Conservation (phyloP, 2,888 invertebrate genomes). For the Dermolepida albohirtum region DNA sequence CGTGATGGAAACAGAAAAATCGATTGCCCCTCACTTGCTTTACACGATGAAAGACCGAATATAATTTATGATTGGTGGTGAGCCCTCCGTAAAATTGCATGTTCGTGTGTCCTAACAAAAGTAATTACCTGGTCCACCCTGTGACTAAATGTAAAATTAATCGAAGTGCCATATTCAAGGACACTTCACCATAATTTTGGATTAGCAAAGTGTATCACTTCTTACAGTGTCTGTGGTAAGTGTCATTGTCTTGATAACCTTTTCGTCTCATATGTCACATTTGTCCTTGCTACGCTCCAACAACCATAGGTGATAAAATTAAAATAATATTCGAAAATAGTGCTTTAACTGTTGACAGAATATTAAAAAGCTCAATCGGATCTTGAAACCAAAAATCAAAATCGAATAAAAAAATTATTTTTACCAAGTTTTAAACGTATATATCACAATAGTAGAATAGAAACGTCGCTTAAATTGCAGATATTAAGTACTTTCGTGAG, state of each 20-base stretch:
- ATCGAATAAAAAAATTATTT: too few relatives aligned
- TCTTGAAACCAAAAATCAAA: too few relatives aligned
- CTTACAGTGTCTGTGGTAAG: constrained; percentile 46
- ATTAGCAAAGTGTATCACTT: constrained; percentile 45
- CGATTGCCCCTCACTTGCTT: not conserved
- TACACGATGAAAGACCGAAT: constrained; percentile 8
- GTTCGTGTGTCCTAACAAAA: not conserved
- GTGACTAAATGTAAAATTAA: constrained; percentile 36
- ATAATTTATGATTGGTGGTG: constrained; percentile 6
- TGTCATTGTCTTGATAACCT: constrained; percentile 43
- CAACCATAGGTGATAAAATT: too few relatives aligned
- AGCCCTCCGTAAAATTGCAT: constrained; percentile 17
- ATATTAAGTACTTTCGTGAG: too few relatives aligned
- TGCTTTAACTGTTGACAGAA: too few relatives aligned
- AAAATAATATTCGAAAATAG: too few relatives aligned
- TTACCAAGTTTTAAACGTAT: too few relatives aligned
- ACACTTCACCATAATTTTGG: constrained; percentile 44
- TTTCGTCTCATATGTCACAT: not conserved
- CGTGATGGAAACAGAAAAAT: constrained; percentile 16
- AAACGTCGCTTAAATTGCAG: too few relatives aligned
- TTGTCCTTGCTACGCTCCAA: not conserved
- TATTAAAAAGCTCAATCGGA: too few relatives aligned
- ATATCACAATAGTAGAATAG: too few relatives aligned
- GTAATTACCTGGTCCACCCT: constrained; percentile 8
- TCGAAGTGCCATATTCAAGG: constrained; percentile 28